Evolutionary conservation across 2,888 invertebrate genomes (phyloP).

Genomic region (Leucophenga montana): DNA sequence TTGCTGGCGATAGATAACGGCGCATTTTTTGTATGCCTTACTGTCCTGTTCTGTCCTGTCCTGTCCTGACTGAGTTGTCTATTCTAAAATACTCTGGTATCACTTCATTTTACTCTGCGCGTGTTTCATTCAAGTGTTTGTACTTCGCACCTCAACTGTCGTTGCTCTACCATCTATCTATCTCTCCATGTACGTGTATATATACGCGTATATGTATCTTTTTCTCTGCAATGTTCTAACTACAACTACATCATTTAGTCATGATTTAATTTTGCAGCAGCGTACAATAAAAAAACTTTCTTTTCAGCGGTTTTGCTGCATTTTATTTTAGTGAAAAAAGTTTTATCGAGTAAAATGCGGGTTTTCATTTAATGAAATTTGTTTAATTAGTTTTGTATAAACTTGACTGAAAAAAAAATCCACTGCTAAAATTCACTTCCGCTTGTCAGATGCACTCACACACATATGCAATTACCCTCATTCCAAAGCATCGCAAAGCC

Average conservation of each 20-base stretch:
- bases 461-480: background rate
- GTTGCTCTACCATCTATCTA: no score
- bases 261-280: conserved; percentile 4
- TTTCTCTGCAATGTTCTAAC: background rate
- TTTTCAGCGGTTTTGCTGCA: background rate
- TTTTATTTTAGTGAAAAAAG: background rate
- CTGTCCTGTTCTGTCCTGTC: background rate
- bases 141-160: background rate
- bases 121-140: background rate
- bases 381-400: conserved; percentile 57
- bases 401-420: background rate
- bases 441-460: background rate
- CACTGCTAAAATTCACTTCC: background rate
- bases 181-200: no score
- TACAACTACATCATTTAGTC: background rate
- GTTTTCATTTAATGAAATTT: conserved; percentile 51
- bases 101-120: background rate
- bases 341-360: conserved; percentile 4
- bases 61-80: background rate
- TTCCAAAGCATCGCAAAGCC: no score
- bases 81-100: background rate
- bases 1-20: background rate
- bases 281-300: background rate
- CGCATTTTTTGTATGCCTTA: no score
- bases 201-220: no score